Evolutionary conservation across 1,140 invertebrate species (phyloP).

Genomic region (Trachymyrmex cornetzi): DNA sequence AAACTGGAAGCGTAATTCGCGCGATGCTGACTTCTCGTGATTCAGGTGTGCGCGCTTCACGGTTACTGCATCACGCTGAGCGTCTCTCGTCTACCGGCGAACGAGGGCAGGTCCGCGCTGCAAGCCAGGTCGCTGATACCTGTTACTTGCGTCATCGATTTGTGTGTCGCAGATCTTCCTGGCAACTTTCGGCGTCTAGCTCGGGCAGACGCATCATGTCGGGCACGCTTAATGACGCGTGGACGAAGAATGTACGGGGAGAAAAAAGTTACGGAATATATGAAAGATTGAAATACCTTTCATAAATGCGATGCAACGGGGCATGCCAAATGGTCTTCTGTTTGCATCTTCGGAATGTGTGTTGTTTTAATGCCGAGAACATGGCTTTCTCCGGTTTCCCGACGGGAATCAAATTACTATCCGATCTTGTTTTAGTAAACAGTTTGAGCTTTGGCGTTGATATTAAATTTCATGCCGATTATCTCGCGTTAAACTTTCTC

Average conservation of each 20-base stretch:
- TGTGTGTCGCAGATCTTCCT: constrained; percentile 31
- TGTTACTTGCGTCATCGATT: constrained; percentile 59
- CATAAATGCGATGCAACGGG: constrained; percentile 47
- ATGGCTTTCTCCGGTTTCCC: constrained; percentile 79
- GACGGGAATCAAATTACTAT: constrained; percentile 61
- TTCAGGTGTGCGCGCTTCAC: constrained; percentile 26
- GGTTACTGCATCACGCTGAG: constrained; percentile 27
- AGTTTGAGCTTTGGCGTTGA: not conserved
- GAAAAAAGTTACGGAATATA: not conserved
- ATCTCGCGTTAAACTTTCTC: constrained; percentile 40
- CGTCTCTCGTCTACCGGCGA: constrained; percentile 20
- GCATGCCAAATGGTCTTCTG: constrained; percentile 74
- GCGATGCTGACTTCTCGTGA: constrained; percentile 16
- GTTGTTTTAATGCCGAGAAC: constrained; percentile 72
- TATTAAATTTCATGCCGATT: constrained; percentile 29
- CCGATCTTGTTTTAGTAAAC: constrained; percentile 75
- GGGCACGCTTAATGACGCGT: constrained; percentile 49
- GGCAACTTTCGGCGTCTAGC: constrained; percentile 45
- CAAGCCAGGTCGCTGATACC: constrained; percentile 39
- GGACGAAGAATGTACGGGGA: constrained; percentile 23
- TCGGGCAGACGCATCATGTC: constrained; percentile 28
- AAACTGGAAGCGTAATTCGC: constrained; percentile 32
- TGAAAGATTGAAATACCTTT: constrained; percentile 45
- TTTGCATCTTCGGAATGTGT: constrained; percentile 68
- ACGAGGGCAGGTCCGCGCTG: constrained; percentile 34